phyloP scores from a whole-genome alignment of 1,140 invertebrate species.

The Apis florea region DNA sequence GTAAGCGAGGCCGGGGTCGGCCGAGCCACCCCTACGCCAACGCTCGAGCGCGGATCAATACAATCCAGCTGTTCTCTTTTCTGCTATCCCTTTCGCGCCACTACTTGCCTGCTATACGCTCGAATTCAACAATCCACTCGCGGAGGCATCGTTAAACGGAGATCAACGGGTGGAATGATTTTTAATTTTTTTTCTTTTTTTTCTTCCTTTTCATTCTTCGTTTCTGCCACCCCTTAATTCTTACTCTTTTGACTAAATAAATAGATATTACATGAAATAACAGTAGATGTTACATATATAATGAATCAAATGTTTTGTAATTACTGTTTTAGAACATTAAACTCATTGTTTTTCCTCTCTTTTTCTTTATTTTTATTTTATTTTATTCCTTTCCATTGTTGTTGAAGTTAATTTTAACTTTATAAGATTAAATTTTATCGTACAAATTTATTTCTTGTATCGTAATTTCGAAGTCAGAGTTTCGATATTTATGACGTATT shows the following conservation, averaged over 20 bases:
- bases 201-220: not conserved
- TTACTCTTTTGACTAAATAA: not conserved
- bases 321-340: not conserved
- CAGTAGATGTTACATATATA: no score
- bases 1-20: constrained; percentile 55
- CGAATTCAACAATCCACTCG: constrained; percentile 34
- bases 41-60: constrained; percentile 74
- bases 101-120: constrained; percentile 45
- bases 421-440: not conserved
- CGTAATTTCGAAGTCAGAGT: not conserved
- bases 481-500: not conserved
- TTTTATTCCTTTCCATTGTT: not conserved
- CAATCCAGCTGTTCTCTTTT: constrained; percentile 78
- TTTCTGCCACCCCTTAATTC: not conserved
- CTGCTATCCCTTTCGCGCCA: constrained; percentile 70
- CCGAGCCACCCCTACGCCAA: constrained; percentile 70
- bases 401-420: not conserved
- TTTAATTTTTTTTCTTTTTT: not conserved
- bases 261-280: not conserved
- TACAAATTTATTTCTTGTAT: no score
- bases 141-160: not conserved
- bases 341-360: no score
- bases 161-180: constrained; percentile 39
- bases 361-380: no score
- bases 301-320: not conserved